A percentile compares a stretch with the other conserved stretches of the same genome.
These are phyloP conservation scores for Flexamia atlantica DNA, from an alignment of 2,888 invertebrate species.

Conservation along the genomic window DNA sequence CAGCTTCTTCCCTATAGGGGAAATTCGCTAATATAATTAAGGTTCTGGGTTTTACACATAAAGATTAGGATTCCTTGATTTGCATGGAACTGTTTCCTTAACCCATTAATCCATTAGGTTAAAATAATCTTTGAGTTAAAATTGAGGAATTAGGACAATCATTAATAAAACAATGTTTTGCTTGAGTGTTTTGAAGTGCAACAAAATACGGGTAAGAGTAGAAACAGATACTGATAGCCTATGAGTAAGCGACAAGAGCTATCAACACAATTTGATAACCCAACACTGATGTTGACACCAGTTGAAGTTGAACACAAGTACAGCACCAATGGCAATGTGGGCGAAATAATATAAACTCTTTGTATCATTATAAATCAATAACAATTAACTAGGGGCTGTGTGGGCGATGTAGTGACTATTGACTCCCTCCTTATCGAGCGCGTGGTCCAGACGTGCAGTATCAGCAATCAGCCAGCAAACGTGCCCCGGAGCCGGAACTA, in stretches of 20 bases:
- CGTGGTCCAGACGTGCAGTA: constrained; percentile 7
- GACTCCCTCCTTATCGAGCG: constrained; percentile 1
- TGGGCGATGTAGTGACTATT: not conserved
- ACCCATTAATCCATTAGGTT: no score
- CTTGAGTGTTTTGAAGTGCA: not conserved
- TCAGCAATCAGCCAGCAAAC: not conserved
- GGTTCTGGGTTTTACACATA: no score
- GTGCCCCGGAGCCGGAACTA: not conserved
- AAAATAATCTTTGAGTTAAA: no score
- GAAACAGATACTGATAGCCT: constrained; percentile 17
- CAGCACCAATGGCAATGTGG: no score
- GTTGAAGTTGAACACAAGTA: no score
- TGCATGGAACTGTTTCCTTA: no score
- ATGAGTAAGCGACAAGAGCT: not conserved
- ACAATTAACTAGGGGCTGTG: not conserved
- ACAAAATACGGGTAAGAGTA: not conserved
- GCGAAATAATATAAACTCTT: no score
- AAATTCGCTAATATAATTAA: no score
- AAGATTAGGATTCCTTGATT: no score
- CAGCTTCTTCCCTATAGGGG: no score
- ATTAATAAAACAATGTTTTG: not conserved
- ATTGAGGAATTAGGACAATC: not conserved
- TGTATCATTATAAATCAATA: no score
- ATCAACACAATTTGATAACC: not conserved
- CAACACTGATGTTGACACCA: not conserved